phyloP scores from a whole-genome alignment of 64 coral and sea anemone species.

The Stichodactyla mertensii region DNA sequence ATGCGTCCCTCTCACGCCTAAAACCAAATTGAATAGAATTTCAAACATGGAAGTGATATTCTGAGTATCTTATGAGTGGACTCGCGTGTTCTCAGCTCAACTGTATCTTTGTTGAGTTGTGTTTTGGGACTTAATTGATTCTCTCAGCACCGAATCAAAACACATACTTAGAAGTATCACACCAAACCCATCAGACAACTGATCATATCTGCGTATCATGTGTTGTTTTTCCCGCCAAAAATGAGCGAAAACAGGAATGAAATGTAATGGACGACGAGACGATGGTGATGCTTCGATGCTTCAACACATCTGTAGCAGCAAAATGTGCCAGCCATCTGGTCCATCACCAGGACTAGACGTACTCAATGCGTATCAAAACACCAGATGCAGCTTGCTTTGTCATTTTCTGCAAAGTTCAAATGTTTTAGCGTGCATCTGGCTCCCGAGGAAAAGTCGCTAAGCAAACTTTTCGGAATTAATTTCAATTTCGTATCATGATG shows the following conservation, averaged over 20 bases:
- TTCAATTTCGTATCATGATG: neutral
- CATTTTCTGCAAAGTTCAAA: conserved; percentile 9
- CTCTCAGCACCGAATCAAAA: neutral
- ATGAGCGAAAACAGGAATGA: neutral
- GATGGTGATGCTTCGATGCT: neutral
- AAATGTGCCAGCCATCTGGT: conserved; percentile 3
- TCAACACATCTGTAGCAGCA: neutral
- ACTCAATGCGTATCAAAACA: neutral
- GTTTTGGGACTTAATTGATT: neutral
- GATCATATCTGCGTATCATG: neutral
- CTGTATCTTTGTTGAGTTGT: conserved; percentile 7
- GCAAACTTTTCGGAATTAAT: neutral
- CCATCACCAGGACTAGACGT: neutral
- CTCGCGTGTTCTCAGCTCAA: neutral
- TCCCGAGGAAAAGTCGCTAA: neutral
- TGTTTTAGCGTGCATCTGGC: neutral
- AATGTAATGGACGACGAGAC: neutral
- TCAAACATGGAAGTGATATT: conserved; percentile 19
- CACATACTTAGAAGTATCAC: conserved; percentile 3
- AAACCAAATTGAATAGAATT: conserved; percentile 20
- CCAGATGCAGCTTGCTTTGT: conserved; percentile 1
- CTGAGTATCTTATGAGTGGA: neutral
- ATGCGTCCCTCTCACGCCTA: conserved; percentile 3
- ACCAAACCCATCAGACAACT: neutral
- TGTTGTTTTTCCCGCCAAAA: conserved; percentile 5